Evolutionary conservation across 2,888 invertebrate genomes (phyloP), one percentile per base, ranked within the genome.

Genomic region (Sepiola atlantica): DNA sequence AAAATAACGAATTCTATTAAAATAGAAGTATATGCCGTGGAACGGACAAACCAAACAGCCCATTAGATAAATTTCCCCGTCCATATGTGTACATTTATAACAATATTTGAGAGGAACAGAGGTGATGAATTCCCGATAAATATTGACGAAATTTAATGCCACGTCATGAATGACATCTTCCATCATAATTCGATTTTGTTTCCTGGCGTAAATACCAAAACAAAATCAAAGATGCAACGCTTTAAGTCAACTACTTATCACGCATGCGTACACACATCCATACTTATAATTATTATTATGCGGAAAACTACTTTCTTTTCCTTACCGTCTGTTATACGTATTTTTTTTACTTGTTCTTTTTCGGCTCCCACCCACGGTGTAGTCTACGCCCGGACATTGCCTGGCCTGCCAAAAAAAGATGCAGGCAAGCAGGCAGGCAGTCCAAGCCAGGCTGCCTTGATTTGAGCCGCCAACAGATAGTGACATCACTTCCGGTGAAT

Each of bases 401-500:
- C 77, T 32, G n/a, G 77, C 32, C n/a, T 77, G n/a, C 14, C n/a
- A n/a, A 77, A n/a, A 45, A 45, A 8, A 45, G n/a, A n/a, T n/a
- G n/a, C n/a, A n/a, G 45, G 45, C 45, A 45, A 8, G 45, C 45
- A 45, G 8, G 45, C 77, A 4, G n/a, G 77, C n/a, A 14, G n/a
- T 10, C 14, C n/a, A 10, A 77, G 32, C 14, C 61, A n/a, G 14
- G 32, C 77, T 32, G 77, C 77, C 21, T 77, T 77, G 77, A 77
- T 77, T 77, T 77, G n/a, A 77, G 77, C 77, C 77, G n/a, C n/a
- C 32, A 16, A 12, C 16, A n/a, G 77, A n/a, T 77, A 14, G 77
- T 77, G 77, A 77, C 77, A 77, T n/a, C 77, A 77, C 77, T 77
- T 77, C 77, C 77, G 77, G 77, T 77, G 77, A 32, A 77, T n/a